Base-by-base conservation (phyloP, 2,113 vertebrate genomes). In the Psittacula cyanocephala region DNA sequence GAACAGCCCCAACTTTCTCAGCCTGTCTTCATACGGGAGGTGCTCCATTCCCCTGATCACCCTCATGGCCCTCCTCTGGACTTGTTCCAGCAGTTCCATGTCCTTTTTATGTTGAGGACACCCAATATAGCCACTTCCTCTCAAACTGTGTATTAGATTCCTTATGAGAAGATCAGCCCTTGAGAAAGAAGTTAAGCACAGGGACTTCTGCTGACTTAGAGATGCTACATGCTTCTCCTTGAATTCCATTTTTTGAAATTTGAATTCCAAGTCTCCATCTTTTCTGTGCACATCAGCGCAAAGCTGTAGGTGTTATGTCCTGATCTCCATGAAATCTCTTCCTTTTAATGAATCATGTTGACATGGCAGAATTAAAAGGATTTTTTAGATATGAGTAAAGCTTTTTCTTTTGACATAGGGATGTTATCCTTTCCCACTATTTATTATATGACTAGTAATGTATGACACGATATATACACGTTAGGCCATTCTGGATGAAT, bases 391-490 rank as follows among this genome's bases (percentile, higher is more conserved):
- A 16, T 43, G 16, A 43, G 14, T 20, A 64, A 64, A 82, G 2
- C 29, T 10, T 82, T 84, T 78, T 78, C 33, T 75, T 90, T 80
- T 35, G 28, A 6, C 39, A 35, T 12, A 64, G 47, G 64, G 6
- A 25, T 50, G 7, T 49, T 89, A 60, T 20, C 75, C 10, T 49
- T 75, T 78, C n/a, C 90, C 41, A 23, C 11, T 82, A 23, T 22
- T 72, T 31, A 47, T 65, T 13, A 27, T 5, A 4, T 37, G 13
- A 17, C 28, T 65, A 76, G 41, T 41, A 80, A 69, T 31, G 10
- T 14, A 29, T 25, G 33, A 39, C 46, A 47, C 2, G 2, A 55
- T 52, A 28, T 4, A 33, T 50, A n/a, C 0, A 2, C 4, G 33
- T 81, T 67, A 47, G 53, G 57, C 8, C 8, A 50, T 11, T 76